phyloP scores from a whole-genome alignment of 2,888 invertebrate genomes.

The Ellobium chinense region DNA sequence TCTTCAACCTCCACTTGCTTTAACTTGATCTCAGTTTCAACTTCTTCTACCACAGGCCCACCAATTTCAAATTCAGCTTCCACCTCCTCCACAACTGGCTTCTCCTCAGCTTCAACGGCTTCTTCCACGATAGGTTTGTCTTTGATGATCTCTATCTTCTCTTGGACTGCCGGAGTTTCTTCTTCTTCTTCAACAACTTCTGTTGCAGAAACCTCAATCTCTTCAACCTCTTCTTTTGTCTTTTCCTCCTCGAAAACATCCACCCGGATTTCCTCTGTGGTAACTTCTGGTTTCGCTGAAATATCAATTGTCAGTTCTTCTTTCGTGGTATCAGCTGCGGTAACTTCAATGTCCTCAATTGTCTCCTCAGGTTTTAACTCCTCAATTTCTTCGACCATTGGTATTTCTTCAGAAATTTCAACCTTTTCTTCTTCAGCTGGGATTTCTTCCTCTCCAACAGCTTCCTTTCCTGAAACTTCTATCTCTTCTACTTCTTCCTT shows the following conservation, averaged over 20 bases:
- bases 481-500: too few species aligned
- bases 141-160: constrained; percentile 17
- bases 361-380: constrained; percentile 25
- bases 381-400: constrained; percentile 16
- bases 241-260: constrained; percentile 75
- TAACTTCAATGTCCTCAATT: constrained; percentile 69
- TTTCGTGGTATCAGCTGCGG: too few species aligned
- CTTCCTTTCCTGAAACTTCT: too few species aligned
- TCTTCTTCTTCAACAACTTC: constrained; percentile 29
- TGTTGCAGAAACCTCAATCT: constrained; percentile 59
- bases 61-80: constrained; percentile 71
- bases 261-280: constrained; percentile 80
- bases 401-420: constrained; percentile 61
- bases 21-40: constrained; percentile 20
- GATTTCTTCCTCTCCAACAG: too few species aligned
- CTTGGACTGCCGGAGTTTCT: neutral
- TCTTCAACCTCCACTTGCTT: constrained; percentile 16
- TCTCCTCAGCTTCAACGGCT: constrained; percentile 37
- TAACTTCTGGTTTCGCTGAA: constrained; percentile 41
- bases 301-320: constrained; percentile 43
- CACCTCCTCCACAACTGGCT: constrained; percentile 81
- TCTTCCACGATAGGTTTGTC: constrained; percentile 47
- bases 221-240: constrained; percentile 60
- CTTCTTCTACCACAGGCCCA: constrained; percentile 18
- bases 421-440: constrained; percentile 66